These are phyloP conservation scores for Reticulitermes speratus DNA, from an alignment of 1,140 invertebrate genomes.

Conservation along the genomic window DNA sequence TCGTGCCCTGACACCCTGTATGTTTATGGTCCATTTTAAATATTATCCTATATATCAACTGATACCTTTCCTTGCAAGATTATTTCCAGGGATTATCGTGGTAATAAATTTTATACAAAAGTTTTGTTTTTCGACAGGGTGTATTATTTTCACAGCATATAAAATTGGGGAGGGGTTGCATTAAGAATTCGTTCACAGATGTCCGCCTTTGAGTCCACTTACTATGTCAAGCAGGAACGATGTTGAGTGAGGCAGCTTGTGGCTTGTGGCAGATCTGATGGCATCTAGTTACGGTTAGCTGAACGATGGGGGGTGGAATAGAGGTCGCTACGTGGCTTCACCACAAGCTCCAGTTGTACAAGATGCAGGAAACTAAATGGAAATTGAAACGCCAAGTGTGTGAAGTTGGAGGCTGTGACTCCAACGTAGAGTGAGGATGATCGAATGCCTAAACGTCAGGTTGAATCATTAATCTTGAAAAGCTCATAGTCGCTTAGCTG, in stretches of 20 bases:
- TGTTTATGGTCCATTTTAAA: too few relatives aligned
- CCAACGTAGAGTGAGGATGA: too few relatives aligned
- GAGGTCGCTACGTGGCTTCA: not conserved
- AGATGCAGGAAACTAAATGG: not conserved
- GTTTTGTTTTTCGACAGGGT: too few relatives aligned
- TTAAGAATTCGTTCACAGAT: not conserved
- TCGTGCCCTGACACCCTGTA: too few relatives aligned
- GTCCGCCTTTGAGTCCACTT: not conserved
- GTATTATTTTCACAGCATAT: too few relatives aligned
- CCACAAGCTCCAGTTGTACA: not conserved
- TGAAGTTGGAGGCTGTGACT: not conserved
- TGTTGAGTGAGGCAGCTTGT: not conserved
- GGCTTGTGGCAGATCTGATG: not conserved
- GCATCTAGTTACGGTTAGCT: not conserved
- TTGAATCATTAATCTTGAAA: too few relatives aligned
- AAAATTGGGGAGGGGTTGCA: not conserved
- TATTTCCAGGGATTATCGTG: too few relatives aligned
- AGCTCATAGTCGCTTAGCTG: too few relatives aligned
- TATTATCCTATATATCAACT: too few relatives aligned
- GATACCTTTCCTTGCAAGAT: too few relatives aligned
- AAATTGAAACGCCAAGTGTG: not conserved
- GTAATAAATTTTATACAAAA: too few relatives aligned
- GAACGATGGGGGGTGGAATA: not conserved
- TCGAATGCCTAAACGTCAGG: too few relatives aligned
- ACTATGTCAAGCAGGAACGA: not conserved